Evolutionary conservation across 2,113 vertebrate genomes (phyloP), one percentile per base, ranked within the genome.

Genomic region (Blennius ocellaris): DNA sequence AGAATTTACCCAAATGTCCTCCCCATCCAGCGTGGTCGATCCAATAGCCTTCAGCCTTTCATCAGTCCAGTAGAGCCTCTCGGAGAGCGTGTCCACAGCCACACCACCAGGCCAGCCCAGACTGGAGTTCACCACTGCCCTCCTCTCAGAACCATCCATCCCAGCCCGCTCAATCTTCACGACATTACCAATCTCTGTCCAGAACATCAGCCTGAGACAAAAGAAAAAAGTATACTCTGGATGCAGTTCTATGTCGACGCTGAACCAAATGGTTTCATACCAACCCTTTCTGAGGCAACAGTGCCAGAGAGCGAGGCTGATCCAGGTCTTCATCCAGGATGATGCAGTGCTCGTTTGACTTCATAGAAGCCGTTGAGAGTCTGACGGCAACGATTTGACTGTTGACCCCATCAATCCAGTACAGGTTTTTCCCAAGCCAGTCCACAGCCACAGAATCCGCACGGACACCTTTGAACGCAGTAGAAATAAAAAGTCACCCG

Each of bases 31-130:
- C 9, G 57, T 94, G 6, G 90, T 94, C 49, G 97, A 97, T 1
- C 96, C 95, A 5, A 98, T 86, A 0, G 90, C 94, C 38, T 86
- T 90, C 67, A 97, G 89, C 64, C 95, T 95, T 48, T 96, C 95
- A 81, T 99, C 97, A 0, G 96, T 92, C 97, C 97, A 99, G 90
- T 96, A 98, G 83, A 98, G 92, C 66, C 93, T 93, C 71, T 89
- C 87, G 16, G 92, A 88, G 16, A 95, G 50, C 0, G 85, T 45
- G 80, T 98, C 97, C 0, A 98, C 92, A n/a, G 95, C 89, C 63
- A 98, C 85, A 15, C 95, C 93, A 0, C 94, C 95, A 1, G 97
- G 97, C 95, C 95, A 95, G 59, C 95, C 95, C 52, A 98, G 90
- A 8, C 94, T 93, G 12, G 90, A 73, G 11, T 64, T 86, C 47